These are phyloP conservation scores for Galemys pyrenaicus DNA, from an alignment of 2,113 vertebrate species.

Conservation along the genomic window DNA sequence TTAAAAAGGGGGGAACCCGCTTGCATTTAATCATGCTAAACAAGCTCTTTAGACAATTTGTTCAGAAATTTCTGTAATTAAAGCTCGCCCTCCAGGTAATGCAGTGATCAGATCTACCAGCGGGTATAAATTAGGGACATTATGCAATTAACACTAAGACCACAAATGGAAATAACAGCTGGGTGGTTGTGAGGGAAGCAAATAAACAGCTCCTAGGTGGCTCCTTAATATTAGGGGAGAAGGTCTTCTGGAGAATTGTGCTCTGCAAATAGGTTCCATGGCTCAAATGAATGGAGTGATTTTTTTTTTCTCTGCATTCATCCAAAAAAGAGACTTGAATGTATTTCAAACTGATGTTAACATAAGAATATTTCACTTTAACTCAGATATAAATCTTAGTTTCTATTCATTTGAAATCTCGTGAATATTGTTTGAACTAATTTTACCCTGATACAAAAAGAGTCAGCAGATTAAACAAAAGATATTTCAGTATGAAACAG, in stretches of 20 bases:
- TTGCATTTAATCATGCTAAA: slow-evolving; percentile 86
- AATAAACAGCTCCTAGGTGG: slow-evolving; percentile 83
- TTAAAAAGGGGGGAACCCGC: slow-evolving; percentile 55
- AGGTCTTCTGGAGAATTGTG: neutral
- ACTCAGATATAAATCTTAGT: neutral
- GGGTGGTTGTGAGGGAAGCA: slow-evolving; percentile 79
- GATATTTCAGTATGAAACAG: neutral
- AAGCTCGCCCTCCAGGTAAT: slow-evolving; percentile 88
- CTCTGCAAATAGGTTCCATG: slow-evolving; percentile 29
- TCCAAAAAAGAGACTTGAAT: slow-evolving; percentile 7
- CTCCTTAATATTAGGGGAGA: slow-evolving; percentile 72
- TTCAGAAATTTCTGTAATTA: slow-evolving; percentile 89
- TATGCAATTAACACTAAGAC: slow-evolving; percentile 88
- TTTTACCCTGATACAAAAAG: neutral
- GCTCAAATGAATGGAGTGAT: neutral
- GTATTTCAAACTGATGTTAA: neutral
- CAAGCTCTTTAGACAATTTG: slow-evolving; percentile 88
- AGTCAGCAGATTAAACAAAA: neutral
- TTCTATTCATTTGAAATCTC: neutral
- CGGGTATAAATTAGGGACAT: slow-evolving; percentile 89
- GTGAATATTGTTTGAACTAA: neutral
- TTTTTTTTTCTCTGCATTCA: neutral
- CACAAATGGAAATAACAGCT: slow-evolving; percentile 87
- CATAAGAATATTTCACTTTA: slow-evolving; percentile 2
- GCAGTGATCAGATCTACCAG: slow-evolving; percentile 87